Percentiles rank a stretch among this genome's conserved stretches.
These are phyloP conservation scores for Aepyceros melampus DNA, from an alignment of 2,113 vertebrate species.

Conservation along the genomic window DNA sequence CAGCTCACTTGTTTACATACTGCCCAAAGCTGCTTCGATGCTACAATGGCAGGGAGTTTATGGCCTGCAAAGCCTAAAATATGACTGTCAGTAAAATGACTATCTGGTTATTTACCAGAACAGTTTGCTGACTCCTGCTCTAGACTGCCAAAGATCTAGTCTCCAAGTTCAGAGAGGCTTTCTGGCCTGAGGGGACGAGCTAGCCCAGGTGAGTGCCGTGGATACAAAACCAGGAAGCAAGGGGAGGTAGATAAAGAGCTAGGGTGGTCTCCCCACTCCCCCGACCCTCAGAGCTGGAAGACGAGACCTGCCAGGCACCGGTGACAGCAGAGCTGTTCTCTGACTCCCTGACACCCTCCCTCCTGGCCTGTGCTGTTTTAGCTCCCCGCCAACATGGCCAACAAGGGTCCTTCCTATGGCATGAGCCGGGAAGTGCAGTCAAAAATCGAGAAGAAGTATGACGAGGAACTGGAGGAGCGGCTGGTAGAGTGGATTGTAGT, in stretches of 20 bases:
- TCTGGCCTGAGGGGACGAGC: too few relatives aligned
- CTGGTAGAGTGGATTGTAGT: conserved; percentile 93
- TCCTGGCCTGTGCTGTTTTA: not conserved
- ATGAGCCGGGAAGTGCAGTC: conserved; percentile 95
- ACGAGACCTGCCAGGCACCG: not conserved
- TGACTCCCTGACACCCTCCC: not conserved
- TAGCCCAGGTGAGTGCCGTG: not conserved
- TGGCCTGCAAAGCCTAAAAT: not conserved
- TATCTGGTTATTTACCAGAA: not conserved
- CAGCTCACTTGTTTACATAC: not conserved
- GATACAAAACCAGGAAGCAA: not conserved
- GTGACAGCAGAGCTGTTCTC: not conserved
- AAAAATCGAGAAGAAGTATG: conserved; percentile 98
- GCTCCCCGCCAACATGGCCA: conserved; percentile 87
- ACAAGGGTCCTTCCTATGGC: conserved; percentile 96
- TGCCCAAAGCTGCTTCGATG: not conserved
- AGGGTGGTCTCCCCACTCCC: not conserved
- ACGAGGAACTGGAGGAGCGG: conserved; percentile 91
- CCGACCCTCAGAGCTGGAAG: not conserved
- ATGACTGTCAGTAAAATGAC: not conserved
- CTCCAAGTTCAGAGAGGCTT: not conserved
- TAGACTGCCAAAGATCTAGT: not conserved
- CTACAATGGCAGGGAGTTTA: not conserved
- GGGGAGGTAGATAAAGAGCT: not conserved
- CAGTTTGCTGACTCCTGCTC: not conserved